Evolutionary conservation across 2,797 vertebrate species (phyloP), one percentile per base, ranked within the genome.

Genomic region (Halcyon leucocephala): DNA sequence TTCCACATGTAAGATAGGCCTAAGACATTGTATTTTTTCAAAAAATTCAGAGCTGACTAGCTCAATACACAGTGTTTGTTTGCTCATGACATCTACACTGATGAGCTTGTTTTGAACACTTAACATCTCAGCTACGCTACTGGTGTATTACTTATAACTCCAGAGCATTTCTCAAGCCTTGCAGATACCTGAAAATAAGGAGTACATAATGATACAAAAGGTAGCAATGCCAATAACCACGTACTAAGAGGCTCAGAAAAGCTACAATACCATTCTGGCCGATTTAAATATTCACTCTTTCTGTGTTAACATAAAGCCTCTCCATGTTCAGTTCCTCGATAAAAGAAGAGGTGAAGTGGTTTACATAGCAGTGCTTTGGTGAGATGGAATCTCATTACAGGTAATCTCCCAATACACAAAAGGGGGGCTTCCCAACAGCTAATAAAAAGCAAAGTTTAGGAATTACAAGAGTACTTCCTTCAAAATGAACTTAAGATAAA

Each of bases 231-330:
- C 73, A 84, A 8, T 44, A 88, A 82, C 73, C 72, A 51, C 14
- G 49, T 65, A 60, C 64, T 41, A 79, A 86, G 74, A 74, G 86
- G 67, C 84, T 87, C 83, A 67, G 64, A 97, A 97, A 69, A 61
- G 66, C 77, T 64, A 85, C 85, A 89, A 94, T 33, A 87, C n/a
- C 13, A 5, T 93, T 95, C 86, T 67, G 86, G 51, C 8, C 78
- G 62, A 93, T 92, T 96, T 93, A 97, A 97, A 96, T 95, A 96
- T 91, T 96, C 86, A 95, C 97, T 77, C 69, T 90, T 92, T 96
- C 62, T 85, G 76, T 91, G 82, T 90, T 94, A 96, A 96, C 77
- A 86, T 51, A 92, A 96, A 96, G 74, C 60, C 48, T 89, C 82
- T 95, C 65, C 80, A 91, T 25, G 4, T 96, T 96, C 62, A 74